phyloP scores from a whole-genome alignment of 2,797 vertebrate species.

The Muscicapa striata region DNA sequence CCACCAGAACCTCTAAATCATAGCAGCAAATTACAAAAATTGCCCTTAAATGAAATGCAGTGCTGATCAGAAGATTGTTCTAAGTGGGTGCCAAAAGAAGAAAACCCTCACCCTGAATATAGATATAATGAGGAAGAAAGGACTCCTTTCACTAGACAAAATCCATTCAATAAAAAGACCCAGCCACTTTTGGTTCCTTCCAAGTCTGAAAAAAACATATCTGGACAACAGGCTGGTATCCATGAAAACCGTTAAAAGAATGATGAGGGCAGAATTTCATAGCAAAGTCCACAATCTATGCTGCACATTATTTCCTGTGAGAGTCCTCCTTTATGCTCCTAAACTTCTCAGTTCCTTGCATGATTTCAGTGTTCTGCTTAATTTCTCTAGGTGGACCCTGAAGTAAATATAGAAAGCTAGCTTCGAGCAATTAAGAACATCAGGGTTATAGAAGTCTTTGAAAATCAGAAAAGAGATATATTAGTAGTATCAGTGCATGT shows the following conservation, averaged over 20 bases:
- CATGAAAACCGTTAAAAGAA: neutral
- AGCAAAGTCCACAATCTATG: accelerated
- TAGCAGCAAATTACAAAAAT: neutral
- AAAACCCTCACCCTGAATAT: neutral
- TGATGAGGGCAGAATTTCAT: neutral
- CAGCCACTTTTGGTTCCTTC: neutral
- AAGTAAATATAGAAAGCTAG: neutral
- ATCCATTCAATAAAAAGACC: neutral
- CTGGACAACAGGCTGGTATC: neutral
- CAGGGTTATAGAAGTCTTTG: neutral
- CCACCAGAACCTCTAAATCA: neutral
- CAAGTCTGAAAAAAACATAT: neutral
- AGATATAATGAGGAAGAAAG: neutral
- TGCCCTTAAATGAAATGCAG: neutral
- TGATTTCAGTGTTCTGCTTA: neutral
- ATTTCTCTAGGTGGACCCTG: neutral
- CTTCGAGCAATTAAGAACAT: neutral
- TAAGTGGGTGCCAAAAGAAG: neutral
- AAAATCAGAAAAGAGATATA: neutral
- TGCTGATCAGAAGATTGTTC: neutral
- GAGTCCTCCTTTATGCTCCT: neutral
- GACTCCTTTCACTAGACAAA: neutral
- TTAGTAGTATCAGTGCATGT: neutral
- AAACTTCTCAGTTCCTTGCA: neutral
- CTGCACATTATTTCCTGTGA: neutral